Percentiles rank a stretch among this genome's conserved stretches.
These are phyloP conservation scores for Ormyrus labotus DNA, from an alignment of 2,888 invertebrate genomes.

Conservation along the genomic window DNA sequence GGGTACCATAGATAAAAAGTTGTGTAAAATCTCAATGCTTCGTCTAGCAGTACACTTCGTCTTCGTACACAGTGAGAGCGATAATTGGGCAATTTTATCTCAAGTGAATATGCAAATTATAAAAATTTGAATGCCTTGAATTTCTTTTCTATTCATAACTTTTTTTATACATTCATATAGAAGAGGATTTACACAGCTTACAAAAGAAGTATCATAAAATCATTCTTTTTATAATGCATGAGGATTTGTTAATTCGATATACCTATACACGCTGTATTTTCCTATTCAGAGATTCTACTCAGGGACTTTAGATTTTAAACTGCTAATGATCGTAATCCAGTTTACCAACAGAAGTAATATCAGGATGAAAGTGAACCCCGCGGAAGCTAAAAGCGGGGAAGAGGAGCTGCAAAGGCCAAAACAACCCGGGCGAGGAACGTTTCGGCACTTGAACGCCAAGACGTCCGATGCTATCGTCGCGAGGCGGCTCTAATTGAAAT, in stretches of 20 bases:
- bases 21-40: slow-evolving; percentile 84
- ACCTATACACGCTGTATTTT: too few species aligned
- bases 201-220: slow-evolving; percentile 59
- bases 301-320: too few species aligned
- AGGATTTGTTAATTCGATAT: slow-evolving; percentile 22
- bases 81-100: slow-evolving; percentile 93
- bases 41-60: slow-evolving; percentile 88
- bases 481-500: slow-evolving; percentile 44
- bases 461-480: slow-evolving; percentile 7
- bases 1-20: slow-evolving; percentile 80
- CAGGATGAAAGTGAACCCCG: too few species aligned
- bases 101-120: slow-evolving; percentile 81
- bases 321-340: too few species aligned
- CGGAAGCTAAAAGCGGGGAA: background rate
- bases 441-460: too few species aligned
- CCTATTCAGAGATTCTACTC: too few species aligned
- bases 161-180: slow-evolving; percentile 71
- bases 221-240: slow-evolving; percentile 54
- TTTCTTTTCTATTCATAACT: too few species aligned
- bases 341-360: too few species aligned
- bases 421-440: background rate
- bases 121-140: slow-evolving; percentile 1
- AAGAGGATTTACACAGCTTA: slow-evolving; percentile 74
- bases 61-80: slow-evolving; percentile 87
- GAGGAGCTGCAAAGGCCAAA: background rate